Conservation (phyloP, 2,797 vertebrate genomes). For the Syncerus caffer region DNA sequence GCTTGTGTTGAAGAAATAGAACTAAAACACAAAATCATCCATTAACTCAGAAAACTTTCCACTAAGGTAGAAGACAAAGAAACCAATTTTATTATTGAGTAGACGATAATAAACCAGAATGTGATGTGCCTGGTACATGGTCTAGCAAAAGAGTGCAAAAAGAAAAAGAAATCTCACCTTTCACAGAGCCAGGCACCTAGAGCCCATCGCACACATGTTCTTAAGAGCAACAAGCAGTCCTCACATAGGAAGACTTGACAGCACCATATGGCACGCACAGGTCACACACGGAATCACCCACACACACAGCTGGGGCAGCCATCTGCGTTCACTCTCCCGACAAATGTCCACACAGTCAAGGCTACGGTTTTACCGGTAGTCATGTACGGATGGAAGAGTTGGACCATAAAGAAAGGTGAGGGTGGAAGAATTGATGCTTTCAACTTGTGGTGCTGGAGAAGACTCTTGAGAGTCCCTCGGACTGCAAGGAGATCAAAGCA, state of each 20-base stretch:
- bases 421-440: not conserved
- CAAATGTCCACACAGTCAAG: accelerated
- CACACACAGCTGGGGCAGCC: not conserved
- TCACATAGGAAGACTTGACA: not conserved
- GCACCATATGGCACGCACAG: not conserved
- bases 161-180: not conserved
- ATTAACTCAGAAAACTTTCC: not conserved
- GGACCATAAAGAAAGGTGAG: not conserved
- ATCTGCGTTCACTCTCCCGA: not conserved
- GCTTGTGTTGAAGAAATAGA: not conserved
- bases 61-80: not conserved
- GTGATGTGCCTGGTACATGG: not conserved
- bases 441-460: not conserved
- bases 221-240: not conserved
- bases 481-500: not conserved
- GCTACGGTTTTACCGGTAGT: not conserved
- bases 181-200: not conserved
- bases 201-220: not conserved
- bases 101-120: not conserved
- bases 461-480: not conserved
- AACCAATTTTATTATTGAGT: not conserved
- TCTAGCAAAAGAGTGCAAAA: no score
- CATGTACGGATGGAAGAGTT: not conserved
- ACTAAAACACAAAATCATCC: not conserved
- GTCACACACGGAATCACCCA: not conserved